A percentile compares a stretch with the other conserved stretches of the same genome.
phyloP scores from a whole-genome alignment of 2,797 vertebrate species.

The Alauda arvensis region DNA sequence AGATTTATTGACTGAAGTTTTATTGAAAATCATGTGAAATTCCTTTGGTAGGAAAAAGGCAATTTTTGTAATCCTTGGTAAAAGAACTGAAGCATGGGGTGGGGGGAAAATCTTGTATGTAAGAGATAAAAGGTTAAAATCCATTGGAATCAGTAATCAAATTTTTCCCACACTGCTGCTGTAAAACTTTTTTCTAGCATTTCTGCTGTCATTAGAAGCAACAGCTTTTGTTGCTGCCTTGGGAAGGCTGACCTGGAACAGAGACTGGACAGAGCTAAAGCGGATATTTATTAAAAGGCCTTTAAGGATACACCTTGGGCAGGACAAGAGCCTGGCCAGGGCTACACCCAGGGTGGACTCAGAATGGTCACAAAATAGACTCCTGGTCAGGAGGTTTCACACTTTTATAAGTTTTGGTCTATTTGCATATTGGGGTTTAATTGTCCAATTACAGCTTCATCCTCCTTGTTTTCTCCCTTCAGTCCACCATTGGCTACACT shows the following conservation, averaged over 20 bases:
- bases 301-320: no score
- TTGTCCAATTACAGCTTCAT: no score
- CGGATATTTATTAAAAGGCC: no score
- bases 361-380: no score
- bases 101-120: fast-evolving
- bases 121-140: not conserved
- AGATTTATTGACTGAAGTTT: not conserved
- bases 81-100: not conserved
- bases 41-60: not conserved
- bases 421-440: no score
- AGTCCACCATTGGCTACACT: no score
- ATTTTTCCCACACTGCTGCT: not conserved
- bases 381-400: no score
- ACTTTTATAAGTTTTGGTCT: no score
- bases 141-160: not conserved
- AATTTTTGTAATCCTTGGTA: not conserved
- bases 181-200: not conserved
- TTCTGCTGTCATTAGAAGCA: not conserved
- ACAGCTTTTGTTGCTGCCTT: not conserved
- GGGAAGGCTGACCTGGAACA: not conserved
- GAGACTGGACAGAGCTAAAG: no score
- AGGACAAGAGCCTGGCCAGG: no score
- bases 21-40: not conserved
- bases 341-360: no score
- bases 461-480: no score